Conservation (phyloP, 2,797 vertebrate genomes). For the Novumbra hubbsi region DNA sequence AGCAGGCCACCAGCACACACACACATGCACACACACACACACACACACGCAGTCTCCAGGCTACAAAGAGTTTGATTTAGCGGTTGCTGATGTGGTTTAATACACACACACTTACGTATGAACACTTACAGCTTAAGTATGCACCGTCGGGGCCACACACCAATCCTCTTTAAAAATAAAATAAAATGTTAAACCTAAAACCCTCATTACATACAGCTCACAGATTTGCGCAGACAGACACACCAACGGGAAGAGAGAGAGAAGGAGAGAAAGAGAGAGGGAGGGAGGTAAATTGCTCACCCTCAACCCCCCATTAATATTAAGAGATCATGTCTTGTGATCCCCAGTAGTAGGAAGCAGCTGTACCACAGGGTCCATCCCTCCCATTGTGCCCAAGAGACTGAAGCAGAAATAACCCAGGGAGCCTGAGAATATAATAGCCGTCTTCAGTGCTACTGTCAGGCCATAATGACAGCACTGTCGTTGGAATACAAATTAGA, state of each 20-base stretch:
- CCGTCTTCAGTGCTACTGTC: conserved; percentile 57
- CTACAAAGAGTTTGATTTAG: neutral
- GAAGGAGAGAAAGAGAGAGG: conserved; percentile 1
- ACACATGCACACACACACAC: neutral
- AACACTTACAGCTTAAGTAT: conserved; percentile 23
- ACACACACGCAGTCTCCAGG: conserved; percentile 3
- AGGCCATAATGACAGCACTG: conserved; percentile 63
- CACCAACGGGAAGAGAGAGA: conserved; percentile 9
- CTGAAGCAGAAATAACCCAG: conserved; percentile 8
- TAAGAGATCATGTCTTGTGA: neutral
- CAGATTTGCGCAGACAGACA: conserved; percentile 24
- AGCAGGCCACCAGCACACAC: neutral
- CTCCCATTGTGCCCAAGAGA: conserved; percentile 5
- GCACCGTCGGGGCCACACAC: conserved; percentile 12
- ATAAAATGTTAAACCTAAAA: conserved; percentile 25
- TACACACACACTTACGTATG: conserved; percentile 6
- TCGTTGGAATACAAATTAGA: conserved; percentile 51
- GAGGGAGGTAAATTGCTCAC: neutral
- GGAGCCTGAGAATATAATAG: conserved; percentile 50
- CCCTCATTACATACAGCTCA: conserved; percentile 39
- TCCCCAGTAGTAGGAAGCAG: neutral
- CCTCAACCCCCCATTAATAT: neutral
- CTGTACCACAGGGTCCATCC: neutral
- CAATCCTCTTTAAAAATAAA: conserved; percentile 42
- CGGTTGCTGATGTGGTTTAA: neutral